phyloP scores from a whole-genome alignment of 1,140 invertebrate genomes.

The Drosophila sulfurigaster region DNA sequence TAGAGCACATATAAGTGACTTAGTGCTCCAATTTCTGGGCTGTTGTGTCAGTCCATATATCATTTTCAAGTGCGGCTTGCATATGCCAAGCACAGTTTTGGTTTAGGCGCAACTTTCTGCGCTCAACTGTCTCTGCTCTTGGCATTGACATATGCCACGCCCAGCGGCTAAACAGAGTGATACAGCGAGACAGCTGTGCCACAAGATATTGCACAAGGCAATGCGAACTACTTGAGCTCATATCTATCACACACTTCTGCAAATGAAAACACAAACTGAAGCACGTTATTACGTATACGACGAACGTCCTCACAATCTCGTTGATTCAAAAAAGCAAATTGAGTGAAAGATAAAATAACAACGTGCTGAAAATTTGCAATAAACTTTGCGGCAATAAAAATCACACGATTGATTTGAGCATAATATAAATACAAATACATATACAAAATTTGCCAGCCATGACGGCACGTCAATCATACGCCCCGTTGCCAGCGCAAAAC shows the following conservation, averaged over 20 bases:
- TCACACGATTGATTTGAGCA: slow-evolving; percentile 39
- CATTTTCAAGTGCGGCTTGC: slow-evolving; percentile 71
- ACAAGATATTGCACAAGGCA: slow-evolving; percentile 33
- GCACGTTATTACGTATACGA: slow-evolving; percentile 17
- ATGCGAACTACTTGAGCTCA: slow-evolving; percentile 28
- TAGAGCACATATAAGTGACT: slow-evolving; percentile 57
- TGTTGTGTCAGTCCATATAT: slow-evolving; percentile 68
- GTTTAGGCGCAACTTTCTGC: slow-evolving; percentile 31
- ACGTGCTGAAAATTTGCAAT: slow-evolving; percentile 38
- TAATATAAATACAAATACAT: slow-evolving; percentile 39
- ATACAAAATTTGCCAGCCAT: slow-evolving; percentile 16
- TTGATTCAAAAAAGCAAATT: slow-evolving; percentile 18
- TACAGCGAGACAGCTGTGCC: background rate
- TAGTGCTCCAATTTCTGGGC: slow-evolving; percentile 59
- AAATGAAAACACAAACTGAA: slow-evolving; percentile 33
- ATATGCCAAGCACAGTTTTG: slow-evolving; percentile 62
- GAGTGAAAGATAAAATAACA: slow-evolving; percentile 38
- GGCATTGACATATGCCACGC: slow-evolving; percentile 74
- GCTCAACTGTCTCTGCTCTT: slow-evolving; percentile 51
- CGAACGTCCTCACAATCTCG: background rate
- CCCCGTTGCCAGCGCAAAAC: slow-evolving; percentile 33
- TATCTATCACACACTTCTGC: slow-evolving; percentile 69
- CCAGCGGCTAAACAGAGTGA: slow-evolving; percentile 33
- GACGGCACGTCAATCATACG: slow-evolving; percentile 53
- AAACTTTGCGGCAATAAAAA: slow-evolving; percentile 45